Base-by-base conservation (phyloP, 2,888 invertebrate genomes). In the Sarcophaga caerulescens region DNA sequence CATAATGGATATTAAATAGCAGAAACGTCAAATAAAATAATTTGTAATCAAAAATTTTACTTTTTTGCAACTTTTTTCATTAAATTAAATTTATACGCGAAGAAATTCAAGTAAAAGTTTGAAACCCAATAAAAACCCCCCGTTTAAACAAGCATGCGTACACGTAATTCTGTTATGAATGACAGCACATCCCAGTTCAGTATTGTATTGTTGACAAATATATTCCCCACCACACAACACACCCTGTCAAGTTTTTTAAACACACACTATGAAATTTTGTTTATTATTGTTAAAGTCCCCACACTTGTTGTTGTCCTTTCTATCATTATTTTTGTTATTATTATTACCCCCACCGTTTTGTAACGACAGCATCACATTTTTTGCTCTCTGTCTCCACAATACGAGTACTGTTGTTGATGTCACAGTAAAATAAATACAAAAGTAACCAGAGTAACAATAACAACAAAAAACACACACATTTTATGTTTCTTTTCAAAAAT, bases 131-230 rank as follows among this genome's bases (percentile, higher is more conserved):
- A 47, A 47, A 11, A 47, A 12, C 0, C 4, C 1, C 4, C 6
- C 35, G 6, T 47, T 74, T 47, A 47, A 76, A 65, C 65, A 63
- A 81, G 85, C 85, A 85, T 85, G 85, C 74, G 77, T 85, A 81
- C 66, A 62, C 52, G 6, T 76, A 78, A 65, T 65, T 76, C 17
- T 52, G 45, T 74, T 81, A 25, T 81, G 63, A 85, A 74, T 81
- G 81, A 70, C 23, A 85, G 73, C 81, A 81, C 81, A 45, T 63
- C 68, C 35, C 62, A 45, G 11, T 10, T 52, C 45, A 47, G n/a
- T 45, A 14, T 6, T 65, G 57, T 35, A 66, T 60, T 68, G 19
- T 70, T 70, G 12, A 57, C 44, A 44, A 47, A 14, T 47, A 3
- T 45, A 14, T 14, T 19, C 52, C 44, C 23, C 65, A 6, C 14